phyloP scores from a whole-genome alignment of 1,140 invertebrate genomes.

The Neodiprion pinetum region DNA sequence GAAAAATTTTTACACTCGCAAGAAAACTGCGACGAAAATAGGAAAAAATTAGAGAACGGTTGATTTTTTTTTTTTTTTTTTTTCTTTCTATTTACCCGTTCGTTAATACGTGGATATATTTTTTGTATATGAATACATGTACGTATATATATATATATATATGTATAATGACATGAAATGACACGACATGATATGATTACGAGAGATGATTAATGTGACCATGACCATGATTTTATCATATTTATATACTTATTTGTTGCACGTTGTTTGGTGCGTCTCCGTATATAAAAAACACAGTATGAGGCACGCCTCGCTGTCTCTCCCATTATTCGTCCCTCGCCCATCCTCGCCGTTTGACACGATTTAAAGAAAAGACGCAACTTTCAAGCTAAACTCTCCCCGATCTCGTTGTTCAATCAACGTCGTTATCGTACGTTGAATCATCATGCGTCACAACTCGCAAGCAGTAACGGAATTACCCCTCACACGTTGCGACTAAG shows the following conservation, averaged over 20 bases:
- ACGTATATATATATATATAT: not conserved
- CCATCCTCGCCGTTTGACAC: not conserved
- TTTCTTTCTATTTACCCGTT: no score
- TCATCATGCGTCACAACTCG: no score
- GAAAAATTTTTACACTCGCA: no score
- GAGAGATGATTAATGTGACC: constrained; percentile 56
- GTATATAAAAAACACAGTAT: constrained; percentile 49
- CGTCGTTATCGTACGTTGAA: no score
- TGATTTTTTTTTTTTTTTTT: no score
- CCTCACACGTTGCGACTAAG: not conserved
- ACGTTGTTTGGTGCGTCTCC: constrained; percentile 60
- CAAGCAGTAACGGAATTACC: no score
- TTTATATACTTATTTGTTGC: constrained; percentile 59
- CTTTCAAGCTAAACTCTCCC: not conserved
- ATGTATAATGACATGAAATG: constrained; percentile 42
- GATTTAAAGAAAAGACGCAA: not conserved
- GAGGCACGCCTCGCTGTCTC: constrained; percentile 43
- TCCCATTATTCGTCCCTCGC: constrained; percentile 22
- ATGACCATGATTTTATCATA: constrained; percentile 58
- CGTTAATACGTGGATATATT: no score
- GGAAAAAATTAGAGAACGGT: no score
- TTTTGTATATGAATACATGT: no score
- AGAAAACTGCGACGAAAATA: no score
- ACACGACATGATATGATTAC: constrained; percentile 52
- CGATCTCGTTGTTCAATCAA: no score